Evolutionary conservation across 2,888 invertebrate species (phyloP), one percentile per base, ranked within the genome.

Genomic region (Microplitis deprimator): DNA sequence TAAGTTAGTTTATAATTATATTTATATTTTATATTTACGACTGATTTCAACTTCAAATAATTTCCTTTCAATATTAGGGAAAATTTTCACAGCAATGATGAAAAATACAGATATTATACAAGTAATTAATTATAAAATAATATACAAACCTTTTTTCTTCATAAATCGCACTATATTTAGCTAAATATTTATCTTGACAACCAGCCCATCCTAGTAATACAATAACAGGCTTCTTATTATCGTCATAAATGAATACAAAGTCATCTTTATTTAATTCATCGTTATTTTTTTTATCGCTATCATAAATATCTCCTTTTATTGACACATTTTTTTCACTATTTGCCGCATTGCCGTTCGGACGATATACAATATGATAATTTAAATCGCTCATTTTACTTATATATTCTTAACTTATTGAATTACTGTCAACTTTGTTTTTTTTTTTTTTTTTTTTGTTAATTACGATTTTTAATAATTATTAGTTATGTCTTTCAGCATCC

Each of bases 171-270:
- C 95, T 94, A 90, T 96, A 96, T 87, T 95, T 96, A 83, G 94
- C 92, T 74, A 96, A 89, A 88, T 95, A 94, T 85, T 93, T 93
- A 89, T 96, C 95, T 87, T 94, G 92, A 87, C 95, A 95, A 61
- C 95, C 95, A 71, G 95, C 94, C 96, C 96, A 96, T 59, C 96
- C 96, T 79, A 96, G 91, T 80, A 96, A 90, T 79, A 94, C 89
- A 41, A 95, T 93, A 69, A 95, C 92, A 61, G 95, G 94, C 82
- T 93, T 91, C 86, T 93, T 93, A 65, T 91, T 91, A 81, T 93
- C 93, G 83, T 92, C 91, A 81, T 92, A 92, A 76, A 92, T 91
- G 84, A 92, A 92, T 59, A 92, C 92, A 85, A 92, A 92, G 83
- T 92, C 92, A 69, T 90, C 82, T 74, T 87, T 81, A 13, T 13